phyloP scores from a whole-genome alignment of 2,797 vertebrate genomes.

The Myripristis jacobus region DNA sequence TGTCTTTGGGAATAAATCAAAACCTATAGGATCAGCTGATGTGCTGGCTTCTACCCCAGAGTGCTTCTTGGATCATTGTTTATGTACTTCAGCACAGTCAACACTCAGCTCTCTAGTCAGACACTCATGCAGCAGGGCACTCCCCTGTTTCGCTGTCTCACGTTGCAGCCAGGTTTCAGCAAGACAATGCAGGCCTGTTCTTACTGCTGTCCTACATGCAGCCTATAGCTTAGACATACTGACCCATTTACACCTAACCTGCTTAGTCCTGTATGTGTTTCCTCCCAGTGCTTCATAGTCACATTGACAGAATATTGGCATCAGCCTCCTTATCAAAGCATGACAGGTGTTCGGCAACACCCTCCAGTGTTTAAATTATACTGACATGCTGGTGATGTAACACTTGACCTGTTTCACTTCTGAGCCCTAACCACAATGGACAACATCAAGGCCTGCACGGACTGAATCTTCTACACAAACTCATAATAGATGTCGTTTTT shows the following conservation, averaged over 20 bases:
- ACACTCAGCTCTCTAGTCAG: constrained; percentile 51
- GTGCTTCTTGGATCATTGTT: constrained; percentile 49
- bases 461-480: constrained; percentile 12
- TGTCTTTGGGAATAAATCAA: constrained; percentile 21
- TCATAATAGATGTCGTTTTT: constrained; percentile 14
- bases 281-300: constrained; percentile 32
- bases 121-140: neutral
- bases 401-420: neutral
- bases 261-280: constrained; percentile 31
- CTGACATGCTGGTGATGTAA: constrained; percentile 3
- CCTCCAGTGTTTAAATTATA: constrained; percentile 47
- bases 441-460: neutral
- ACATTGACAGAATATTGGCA: constrained; percentile 56
- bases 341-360: constrained; percentile 29
- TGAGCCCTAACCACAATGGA: neutral
- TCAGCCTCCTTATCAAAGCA: constrained; percentile 8
- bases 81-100: constrained; percentile 44
- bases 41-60: constrained; percentile 47
- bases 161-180: constrained; percentile 61
- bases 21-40: constrained; percentile 61
- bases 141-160: constrained; percentile 39
- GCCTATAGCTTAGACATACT: constrained; percentile 64
- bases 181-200: constrained; percentile 63
- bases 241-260: constrained; percentile 61
- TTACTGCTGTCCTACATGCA: constrained; percentile 26